Conservation (phyloP, 2,888 invertebrate genomes). For the Drosophila mercatorum region DNA sequence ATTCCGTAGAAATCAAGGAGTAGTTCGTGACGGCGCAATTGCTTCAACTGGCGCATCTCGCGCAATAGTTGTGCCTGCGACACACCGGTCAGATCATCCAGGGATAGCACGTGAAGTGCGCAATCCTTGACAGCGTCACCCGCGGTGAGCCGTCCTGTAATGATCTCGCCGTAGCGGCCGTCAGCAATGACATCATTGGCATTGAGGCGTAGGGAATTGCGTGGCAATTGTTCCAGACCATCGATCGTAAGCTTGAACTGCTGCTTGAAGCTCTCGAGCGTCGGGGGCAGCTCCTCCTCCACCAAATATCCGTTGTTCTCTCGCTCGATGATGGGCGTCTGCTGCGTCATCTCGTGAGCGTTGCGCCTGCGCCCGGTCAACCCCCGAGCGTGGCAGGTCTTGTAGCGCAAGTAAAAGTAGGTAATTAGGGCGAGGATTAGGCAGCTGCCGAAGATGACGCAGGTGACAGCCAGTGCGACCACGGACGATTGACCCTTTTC, state of each 20-base stretch:
- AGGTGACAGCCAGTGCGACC: conserved; percentile 87
- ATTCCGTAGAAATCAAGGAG: conserved; percentile 91
- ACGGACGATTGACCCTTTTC: conserved; percentile 81
- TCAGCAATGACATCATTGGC: conserved; percentile 89
- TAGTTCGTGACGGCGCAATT: conserved; percentile 89
- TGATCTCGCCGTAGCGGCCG: conserved; percentile 92
- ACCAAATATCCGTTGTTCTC: conserved; percentile 92
- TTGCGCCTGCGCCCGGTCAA: conserved; percentile 83
- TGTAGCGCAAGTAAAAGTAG: conserved; percentile 85
- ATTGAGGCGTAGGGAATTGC: conserved; percentile 90
- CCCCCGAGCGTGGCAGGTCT: conserved; percentile 79
- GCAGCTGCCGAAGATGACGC: conserved; percentile 88
- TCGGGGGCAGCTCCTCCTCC: conserved; percentile 91
- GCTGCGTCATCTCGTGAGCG: conserved; percentile 89
- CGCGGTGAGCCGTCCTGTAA: conserved; percentile 87
- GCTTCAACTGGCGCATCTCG: conserved; percentile 90
- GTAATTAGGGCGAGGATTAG: conserved; percentile 87
- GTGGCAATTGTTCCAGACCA: conserved; percentile 87
- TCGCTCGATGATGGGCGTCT: conserved; percentile 91
- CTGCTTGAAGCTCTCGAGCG: conserved; percentile 87
- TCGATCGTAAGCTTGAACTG: conserved; percentile 89
- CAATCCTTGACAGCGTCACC: conserved; percentile 80
- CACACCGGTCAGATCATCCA: conserved; percentile 85
- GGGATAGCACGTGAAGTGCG: conserved; percentile 88
- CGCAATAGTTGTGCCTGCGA: conserved; percentile 87